phyloP scores from a whole-genome alignment of 2,888 invertebrate genomes.

The Hyposoter didymator region DNA sequence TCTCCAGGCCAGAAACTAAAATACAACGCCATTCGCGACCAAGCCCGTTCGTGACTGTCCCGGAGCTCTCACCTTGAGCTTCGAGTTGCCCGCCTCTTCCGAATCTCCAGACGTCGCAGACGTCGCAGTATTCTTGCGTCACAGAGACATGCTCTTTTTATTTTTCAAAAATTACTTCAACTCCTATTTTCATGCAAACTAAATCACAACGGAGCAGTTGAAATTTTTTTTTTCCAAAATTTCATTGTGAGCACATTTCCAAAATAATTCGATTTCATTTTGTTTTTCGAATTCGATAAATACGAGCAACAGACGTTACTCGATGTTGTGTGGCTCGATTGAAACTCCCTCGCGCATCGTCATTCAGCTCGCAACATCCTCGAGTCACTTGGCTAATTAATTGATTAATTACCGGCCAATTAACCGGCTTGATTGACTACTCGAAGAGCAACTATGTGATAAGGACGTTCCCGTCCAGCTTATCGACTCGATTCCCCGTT shows the following conservation, averaged over 20 bases:
- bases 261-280: too few species aligned
- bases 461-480: slow-evolving; percentile 36
- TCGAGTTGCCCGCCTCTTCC: not conserved
- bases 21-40: not conserved
- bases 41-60: not conserved
- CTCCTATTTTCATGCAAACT: too few species aligned
- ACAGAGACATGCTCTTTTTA: not conserved
- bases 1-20: not conserved
- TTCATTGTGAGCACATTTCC: too few species aligned
- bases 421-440: slow-evolving; percentile 34
- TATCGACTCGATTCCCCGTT: not conserved
- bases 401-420: slow-evolving; percentile 63
- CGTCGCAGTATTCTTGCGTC: not conserved
- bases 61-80: not conserved
- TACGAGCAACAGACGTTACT: not conserved
- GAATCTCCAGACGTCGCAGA: not conserved
- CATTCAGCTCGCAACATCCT: slow-evolving; percentile 12
- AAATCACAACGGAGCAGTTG: too few species aligned
- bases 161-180: not conserved
- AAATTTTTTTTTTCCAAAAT: too few species aligned
- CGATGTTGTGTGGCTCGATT: slow-evolving; percentile 1
- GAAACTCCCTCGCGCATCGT: not conserved
- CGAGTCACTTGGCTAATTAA: slow-evolving; percentile 37
- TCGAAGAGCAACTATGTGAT: slow-evolving; percentile 42
- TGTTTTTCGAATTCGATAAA: not conserved